Conservation (phyloP, 53 echinoderm and acorn worm species). For the Temnopleurus reevesii region DNA sequence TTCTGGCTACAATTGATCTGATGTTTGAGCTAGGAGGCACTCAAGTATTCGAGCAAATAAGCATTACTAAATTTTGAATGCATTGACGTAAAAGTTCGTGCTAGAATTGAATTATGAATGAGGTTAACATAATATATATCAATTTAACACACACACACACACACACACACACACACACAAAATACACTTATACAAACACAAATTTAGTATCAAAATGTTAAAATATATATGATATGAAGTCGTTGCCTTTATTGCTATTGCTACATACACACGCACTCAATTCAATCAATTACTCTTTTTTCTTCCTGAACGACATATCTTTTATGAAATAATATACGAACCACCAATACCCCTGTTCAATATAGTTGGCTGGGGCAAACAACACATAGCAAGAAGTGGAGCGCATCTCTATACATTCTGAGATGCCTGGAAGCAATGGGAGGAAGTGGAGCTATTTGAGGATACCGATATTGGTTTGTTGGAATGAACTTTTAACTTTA, state of each 20-base stretch:
- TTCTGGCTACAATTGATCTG: too few species aligned
- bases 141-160: too few species aligned
- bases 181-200: background rate
- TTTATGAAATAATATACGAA: background rate
- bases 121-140: too few species aligned
- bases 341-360: background rate
- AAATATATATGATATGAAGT: too few species aligned
- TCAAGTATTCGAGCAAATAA: too few species aligned
- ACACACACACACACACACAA: background rate
- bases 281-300: background rate
- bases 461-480: conserved; percentile 10
- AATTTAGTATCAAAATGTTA: too few species aligned
- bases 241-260: background rate
- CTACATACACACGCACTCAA: background rate
- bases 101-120: too few species aligned
- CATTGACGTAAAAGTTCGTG: too few species aligned
- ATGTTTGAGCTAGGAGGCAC: too few species aligned
- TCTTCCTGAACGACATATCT: background rate
- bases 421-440: background rate
- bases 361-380: background rate
- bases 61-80: too few species aligned
- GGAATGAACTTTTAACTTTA: background rate
- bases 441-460: background rate
- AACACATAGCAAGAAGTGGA: background rate
- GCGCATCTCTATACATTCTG: too few species aligned